A percentile compares a stretch with the other conserved stretches of the same genome.
phyloP scores from a whole-genome alignment of 2,888 invertebrate species.

The Temnothorax rugatulus region DNA sequence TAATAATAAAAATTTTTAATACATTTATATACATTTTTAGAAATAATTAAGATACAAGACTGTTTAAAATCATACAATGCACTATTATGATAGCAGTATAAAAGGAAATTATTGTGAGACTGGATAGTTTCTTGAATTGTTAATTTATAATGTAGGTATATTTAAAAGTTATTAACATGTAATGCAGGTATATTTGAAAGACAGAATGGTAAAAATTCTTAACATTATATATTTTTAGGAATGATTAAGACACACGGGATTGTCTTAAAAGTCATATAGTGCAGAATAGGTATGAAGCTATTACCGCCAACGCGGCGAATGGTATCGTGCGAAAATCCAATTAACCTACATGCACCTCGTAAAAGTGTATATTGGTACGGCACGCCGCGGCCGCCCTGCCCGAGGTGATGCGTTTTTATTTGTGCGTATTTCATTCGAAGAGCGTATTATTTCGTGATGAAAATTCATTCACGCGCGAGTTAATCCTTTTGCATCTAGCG shows the following conservation, averaged over 20 bases:
- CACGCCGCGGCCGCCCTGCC: constrained; percentile 13
- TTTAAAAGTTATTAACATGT: background rate
- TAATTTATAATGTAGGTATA: background rate
- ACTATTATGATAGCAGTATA: background rate
- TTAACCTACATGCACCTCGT: constrained; percentile 58
- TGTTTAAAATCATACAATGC: background rate
- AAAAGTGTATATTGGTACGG: constrained; percentile 35
- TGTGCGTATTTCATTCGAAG: constrained; percentile 54
- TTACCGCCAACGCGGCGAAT: constrained; percentile 5
- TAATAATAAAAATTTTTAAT: background rate
- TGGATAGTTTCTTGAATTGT: background rate
- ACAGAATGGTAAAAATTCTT: background rate
- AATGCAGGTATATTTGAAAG: background rate
- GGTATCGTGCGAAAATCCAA: constrained; percentile 58
- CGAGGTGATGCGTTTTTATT: constrained; percentile 46
- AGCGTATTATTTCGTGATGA: constrained; percentile 52
- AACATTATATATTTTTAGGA: background rate
- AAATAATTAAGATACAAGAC: background rate
- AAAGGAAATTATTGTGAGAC: background rate
- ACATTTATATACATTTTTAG: background rate
- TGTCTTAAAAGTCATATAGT: background rate
- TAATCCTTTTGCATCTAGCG: constrained; percentile 42
- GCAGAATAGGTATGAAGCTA: constrained; percentile 21
- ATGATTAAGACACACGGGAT: background rate
- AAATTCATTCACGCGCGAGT: constrained; percentile 46